Evolutionary conservation across 2,797 vertebrate species (phyloP).

Genomic region (Alca torda): DNA sequence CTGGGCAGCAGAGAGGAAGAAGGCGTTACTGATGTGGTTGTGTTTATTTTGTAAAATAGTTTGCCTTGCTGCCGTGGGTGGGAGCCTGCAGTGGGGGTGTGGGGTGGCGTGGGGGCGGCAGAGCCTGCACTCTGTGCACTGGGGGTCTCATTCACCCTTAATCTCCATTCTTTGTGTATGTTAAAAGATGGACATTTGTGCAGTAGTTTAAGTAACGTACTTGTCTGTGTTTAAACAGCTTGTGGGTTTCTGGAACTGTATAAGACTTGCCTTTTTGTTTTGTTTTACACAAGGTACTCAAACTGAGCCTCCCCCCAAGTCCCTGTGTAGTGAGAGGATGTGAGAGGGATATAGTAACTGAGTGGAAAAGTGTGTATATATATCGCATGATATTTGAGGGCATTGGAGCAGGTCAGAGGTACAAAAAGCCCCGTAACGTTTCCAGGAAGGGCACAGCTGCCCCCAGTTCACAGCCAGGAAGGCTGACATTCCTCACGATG

Average conservation of each 20-base stretch:
- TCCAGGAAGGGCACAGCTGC: background rate
- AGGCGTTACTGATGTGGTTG: background rate
- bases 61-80: background rate
- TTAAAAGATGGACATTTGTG: background rate
- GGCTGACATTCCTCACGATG: background rate
- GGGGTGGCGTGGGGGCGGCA: background rate
- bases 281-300: background rate
- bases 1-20: slow-evolving; percentile 1
- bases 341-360: background rate
- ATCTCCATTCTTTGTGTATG: fast-evolving
- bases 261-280: background rate
- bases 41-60: slow-evolving; percentile 26
- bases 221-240: background rate
- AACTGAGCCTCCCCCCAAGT: background rate
- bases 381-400: fast-evolving
- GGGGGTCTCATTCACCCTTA: background rate
- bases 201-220: background rate
- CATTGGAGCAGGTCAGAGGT: background rate
- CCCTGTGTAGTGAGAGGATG: fast-evolving
- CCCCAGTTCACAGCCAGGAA: background rate
- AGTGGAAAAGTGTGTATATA: background rate
- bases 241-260: background rate
- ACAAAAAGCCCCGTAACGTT: fast-evolving
- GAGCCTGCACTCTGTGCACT: background rate
- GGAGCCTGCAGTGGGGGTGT: background rate